Evolutionary conservation across 2,888 invertebrate species (phyloP), one percentile per base, ranked within the genome.

Genomic region (Dromius quadrimaculatus): DNA sequence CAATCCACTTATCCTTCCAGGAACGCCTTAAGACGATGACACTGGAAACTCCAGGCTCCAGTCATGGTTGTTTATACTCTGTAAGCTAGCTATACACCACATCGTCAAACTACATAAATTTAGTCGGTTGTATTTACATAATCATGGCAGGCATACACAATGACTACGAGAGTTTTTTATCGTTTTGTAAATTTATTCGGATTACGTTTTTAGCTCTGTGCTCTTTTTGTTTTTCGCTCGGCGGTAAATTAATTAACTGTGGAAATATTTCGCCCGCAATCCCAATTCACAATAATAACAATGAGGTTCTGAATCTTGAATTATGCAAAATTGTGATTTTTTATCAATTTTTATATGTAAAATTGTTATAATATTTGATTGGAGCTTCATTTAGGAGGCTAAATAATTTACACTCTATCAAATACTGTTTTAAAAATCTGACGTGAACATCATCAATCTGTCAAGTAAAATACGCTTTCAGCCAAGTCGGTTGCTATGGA

Each of bases 31-130:
- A 43, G 43, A 6, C 43, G 43, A 2, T 19, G 43, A 15, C 3
- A 19, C 11, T 41, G 41, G 41, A 13, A n/a, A n/a, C n/a, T n/a
- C n/a, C n/a, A n/a, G n/a, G 41, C 41, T 11, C 9, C 15, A 11
- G 11, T 13, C 41, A 13, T 41, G 15, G n/a, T 13, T 41, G 41
- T 41, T 41, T 41, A 41, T 41, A 15, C 41, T 15, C 6, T 41
- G 41, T 41, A 41, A 41, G 15, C 41, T 15, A 41, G 15, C 41
- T 41, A 41, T 15, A 41, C 11, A 41, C 11, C 41, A 41, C 11
- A 41, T 11, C 23, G 50, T 28, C 28, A 54, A 54, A 47, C 50
- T 54, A 54, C 50, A 54, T 54, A 54, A 54, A 54, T 54, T 54
- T 28, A 28, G 15, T 23, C 13, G 22, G 9, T 5, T 15, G 41